Evolutionary conservation across 2,113 vertebrate genomes (phyloP).

Genomic region (Colossoma macropomum): DNA sequence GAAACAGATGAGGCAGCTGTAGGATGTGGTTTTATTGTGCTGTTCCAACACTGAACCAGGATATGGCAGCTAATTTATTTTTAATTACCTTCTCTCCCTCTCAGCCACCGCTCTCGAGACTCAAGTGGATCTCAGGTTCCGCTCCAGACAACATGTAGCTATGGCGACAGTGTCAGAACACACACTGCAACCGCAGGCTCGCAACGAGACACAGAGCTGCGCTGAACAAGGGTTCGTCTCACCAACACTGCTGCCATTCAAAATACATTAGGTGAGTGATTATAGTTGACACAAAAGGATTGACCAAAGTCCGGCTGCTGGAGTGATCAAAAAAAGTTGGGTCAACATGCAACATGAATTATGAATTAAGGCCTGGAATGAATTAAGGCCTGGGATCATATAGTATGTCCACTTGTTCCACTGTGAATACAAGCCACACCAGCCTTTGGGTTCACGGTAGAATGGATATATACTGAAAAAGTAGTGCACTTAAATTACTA

Average conservation of each 20-base stretch:
- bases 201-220: neutral
- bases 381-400: neutral
- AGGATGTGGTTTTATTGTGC: conserved; percentile 9
- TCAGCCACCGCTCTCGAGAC: conserved; percentile 23
- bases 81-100: conserved; percentile 40
- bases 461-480: neutral
- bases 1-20: neutral
- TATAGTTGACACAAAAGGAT: neutral
- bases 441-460: neutral
- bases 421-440: neutral
- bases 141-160: conserved; percentile 24
- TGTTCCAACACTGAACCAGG: neutral
- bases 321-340: neutral
- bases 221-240: neutral
- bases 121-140: conserved; percentile 51
- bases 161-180: conserved; percentile 45
- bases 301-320: neutral
- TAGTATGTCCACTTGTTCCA: neutral
- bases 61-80: conserved; percentile 50
- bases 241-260: neutral
- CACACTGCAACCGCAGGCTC: neutral
- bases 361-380: neutral
- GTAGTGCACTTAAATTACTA: neutral
- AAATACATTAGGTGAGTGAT: neutral
- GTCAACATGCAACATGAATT: conserved; percentile 2